Evolutionary conservation across 2,888 invertebrate species (phyloP), one percentile per base, ranked within the genome.

Genomic region (Cephus rjabovi): DNA sequence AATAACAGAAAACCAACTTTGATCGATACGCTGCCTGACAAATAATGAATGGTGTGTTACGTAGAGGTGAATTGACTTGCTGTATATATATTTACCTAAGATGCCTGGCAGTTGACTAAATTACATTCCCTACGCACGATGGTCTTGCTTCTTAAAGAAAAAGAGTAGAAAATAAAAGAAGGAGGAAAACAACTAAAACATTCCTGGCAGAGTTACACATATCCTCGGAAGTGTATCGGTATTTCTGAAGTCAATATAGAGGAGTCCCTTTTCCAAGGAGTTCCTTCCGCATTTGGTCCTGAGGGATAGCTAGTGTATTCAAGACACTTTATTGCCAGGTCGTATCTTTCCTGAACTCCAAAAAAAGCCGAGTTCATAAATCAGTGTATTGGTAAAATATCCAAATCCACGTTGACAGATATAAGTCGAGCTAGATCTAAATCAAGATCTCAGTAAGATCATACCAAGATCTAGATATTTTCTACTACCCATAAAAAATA

Each of bases 291-390:
- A 56, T 56, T 56, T 56, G 56, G 79, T 83, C 83, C 86, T 81
- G 70, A 78, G 81, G 85, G 83, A 81, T 71, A 74, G 79, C 81
- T 80, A 80, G 82, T 80, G 75, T 82, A 85, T 86, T 85, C 81
- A 77, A 85, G 81, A 81, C 82, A 81, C 85, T 86, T 85, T 85
- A 85, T 83, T 80, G 86, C 80, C 86, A 86, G 83, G 79, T 78
- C 80, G 80, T 68, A 79, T 74, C 85, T 83, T 82, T 79, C 74
- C 77, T 82, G 82, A 81, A 78, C 75, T 77, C 78, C 77, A 79
- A 73, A 81, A 82, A 81, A 81, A 81, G 81, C 79, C 80, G 81
- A 81, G 69, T 78, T 75, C n/a, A 78, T 77, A 75, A 79, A 56
- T 56, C 56, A 56, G 9, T 56, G 9, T 56, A 56, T 23, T 56